These are phyloP conservation scores for Thera britannica DNA, from an alignment of 2,888 invertebrate genomes.

Conservation along the genomic window DNA sequence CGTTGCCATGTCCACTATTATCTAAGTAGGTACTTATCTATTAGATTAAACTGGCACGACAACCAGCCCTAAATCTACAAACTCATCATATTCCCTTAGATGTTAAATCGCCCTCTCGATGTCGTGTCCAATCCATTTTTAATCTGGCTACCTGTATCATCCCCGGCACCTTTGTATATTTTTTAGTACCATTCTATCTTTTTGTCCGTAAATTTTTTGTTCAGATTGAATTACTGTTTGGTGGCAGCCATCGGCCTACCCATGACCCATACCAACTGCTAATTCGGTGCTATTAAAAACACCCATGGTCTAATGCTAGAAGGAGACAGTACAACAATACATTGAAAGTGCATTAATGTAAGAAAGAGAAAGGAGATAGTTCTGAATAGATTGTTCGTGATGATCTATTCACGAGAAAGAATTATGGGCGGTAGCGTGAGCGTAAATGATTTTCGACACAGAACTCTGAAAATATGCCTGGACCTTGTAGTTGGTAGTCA, in stretches of 20 bases:
- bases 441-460: conserved; percentile 40
- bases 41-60: neutral
- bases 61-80: neutral
- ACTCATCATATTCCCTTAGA: conserved; percentile 25
- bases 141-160: conserved; percentile 78
- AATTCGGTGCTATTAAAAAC: conserved; percentile 61
- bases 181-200: conserved; percentile 62
- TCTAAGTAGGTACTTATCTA: neutral
- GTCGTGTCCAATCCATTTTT: conserved; percentile 47
- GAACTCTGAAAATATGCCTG: conserved; percentile 26
- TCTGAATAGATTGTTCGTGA: conserved; percentile 45
- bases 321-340: conserved; percentile 14
- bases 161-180: conserved; percentile 71
- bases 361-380: conserved; percentile 42
- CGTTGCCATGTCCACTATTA: neutral
- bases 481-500: neutral
- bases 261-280: conserved; percentile 72
- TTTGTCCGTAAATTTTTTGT: conserved; percentile 67
- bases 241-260: conserved; percentile 73
- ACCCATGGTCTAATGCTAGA: conserved; percentile 40
- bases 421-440: conserved; percentile 38
- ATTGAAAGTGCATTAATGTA: conserved; percentile 15
- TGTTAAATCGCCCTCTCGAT: conserved; percentile 34
- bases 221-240: conserved; percentile 76
- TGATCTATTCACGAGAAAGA: conserved; percentile 43